A percentile compares a stretch with the other conserved stretches of the same genome.
phyloP scores from a whole-genome alignment of 2,113 vertebrate genomes.

The Nanorana parkeri region DNA sequence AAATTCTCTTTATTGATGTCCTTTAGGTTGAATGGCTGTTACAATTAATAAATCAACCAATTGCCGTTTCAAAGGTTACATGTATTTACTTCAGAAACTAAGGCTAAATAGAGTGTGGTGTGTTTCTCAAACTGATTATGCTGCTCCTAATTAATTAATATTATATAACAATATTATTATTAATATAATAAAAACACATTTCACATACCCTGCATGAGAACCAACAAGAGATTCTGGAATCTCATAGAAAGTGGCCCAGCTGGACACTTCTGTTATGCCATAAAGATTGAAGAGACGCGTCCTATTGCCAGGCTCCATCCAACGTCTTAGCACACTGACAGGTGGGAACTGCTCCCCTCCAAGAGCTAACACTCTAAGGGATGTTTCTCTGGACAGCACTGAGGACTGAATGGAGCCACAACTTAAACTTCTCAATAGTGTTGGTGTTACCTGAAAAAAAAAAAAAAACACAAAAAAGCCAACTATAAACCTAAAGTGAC shows the following conservation, averaged over 20 bases:
- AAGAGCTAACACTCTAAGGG: constrained; percentile 87
- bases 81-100: no score
- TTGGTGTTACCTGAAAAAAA: constrained; percentile 84
- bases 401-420: constrained; percentile 72
- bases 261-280: constrained; percentile 95
- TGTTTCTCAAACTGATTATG: no score
- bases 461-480: background rate
- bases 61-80: no score
- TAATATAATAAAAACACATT: no score
- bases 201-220: constrained; percentile 64
- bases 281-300: constrained; percentile 92
- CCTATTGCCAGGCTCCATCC: constrained; percentile 84
- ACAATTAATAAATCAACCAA: no score
- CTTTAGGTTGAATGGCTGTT: no score
- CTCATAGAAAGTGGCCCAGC: constrained; percentile 88
- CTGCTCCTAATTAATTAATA: no score
- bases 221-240: constrained; percentile 78
- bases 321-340: constrained; percentile 76
- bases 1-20: no score
- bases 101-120: no score
- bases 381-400: constrained; percentile 79
- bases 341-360: constrained; percentile 90
- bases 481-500: background rate
- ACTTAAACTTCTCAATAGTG: constrained; percentile 86
- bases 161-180: no score